Evolutionary conservation across 1,140 invertebrate genomes (phyloP), one percentile per base, ranked within the genome.

Genomic region (Leptinotarsa texana): DNA sequence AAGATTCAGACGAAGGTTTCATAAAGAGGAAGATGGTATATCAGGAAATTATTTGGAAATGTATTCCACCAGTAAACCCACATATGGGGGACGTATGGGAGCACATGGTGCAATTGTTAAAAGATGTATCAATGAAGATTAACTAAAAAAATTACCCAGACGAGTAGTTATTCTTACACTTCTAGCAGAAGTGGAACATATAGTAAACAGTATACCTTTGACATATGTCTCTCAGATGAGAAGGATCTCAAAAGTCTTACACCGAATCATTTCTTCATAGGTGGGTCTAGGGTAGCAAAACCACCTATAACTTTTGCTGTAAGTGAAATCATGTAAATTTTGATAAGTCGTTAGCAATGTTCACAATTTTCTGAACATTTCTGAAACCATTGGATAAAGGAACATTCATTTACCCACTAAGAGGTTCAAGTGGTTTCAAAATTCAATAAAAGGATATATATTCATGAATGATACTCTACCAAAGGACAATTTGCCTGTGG

Each of bases 401-500:
- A 70, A n/a, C 48, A 57, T n/a, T 57, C 6, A 42, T 8, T 4
- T n/a, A 24, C 22, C 49, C 17, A 18, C 42, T 15, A 18, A 33
- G 17, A 69, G 42, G 13, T 48, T 15, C 27, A 74, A 69, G 4
- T 48, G 5, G 15, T n/a, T 22, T 63, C 33, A 69, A n/a, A 66
- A 15, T 69, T 11, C 80, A 18, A 65, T 74, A 47, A 49, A 74
- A 17, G 78, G 78, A 1, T 75, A 75, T 63, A 6, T 78, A 18
- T 24, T 81, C 27, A 78, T 74, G 47, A 33, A 79, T 11, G 67
- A 74, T 66, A 74, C 74, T 22, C 49, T 75, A 42, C 79, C 73
- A 22, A 79, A 77, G 2, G 33, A 75, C 8, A 73, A 81, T 42
- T 84, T 82, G 82, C 69, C 24, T 61, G 13, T 84, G 4, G 84